Base-by-base conservation (phyloP, 2,888 invertebrate species). In the Tigriopus californicus region DNA sequence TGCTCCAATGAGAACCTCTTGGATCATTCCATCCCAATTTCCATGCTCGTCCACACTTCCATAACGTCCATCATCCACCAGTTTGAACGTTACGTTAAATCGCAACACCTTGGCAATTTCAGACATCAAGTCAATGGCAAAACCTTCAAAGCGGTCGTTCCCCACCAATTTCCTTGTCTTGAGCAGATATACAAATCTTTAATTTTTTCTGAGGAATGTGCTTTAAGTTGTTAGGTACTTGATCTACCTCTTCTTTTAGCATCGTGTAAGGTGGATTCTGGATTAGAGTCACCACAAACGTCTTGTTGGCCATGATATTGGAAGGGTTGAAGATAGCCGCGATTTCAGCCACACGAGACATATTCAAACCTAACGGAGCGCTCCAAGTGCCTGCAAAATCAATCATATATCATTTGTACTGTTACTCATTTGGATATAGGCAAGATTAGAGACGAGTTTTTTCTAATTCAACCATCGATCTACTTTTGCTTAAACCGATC, bases 211-310 rank as follows among this genome's bases (percentile, higher is more conserved):
- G n/a, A n/a, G n/a, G 4, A 44, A 44, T 44, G 18, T 44, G n/a
- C 3, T 18, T 15, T 4, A 5, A 15, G 10, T 5, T 44, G 3
- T 44, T 44, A 10, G 44, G 18, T 44, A 51, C 13, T 18, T 22
- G 13, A 51, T 22, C 66, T 60, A 58, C 59, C 40, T 62, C 62
- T 20, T 67, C 58, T 61, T 70, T 72, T 24, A 67, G 61, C 71
- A 73, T 73, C 24, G 73, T 68, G 62, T 75, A 75, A 2, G 75
- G 75, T 25, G 69, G 67, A 61, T 73, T 74, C 73, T 74, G 63
- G 8, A 64, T 4, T 10, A 24, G 24, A 12, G 52, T 89, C n/a
- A 94, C 89, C 60, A 84, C 78, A 62, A 94, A 79, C 0, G 90
- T 90, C 73, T 88, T 89, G 69, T 91, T 89, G 63, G 57, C 57